Evolutionary conservation across 2,888 invertebrate genomes (phyloP).

Genomic region (Pseudococcus viburni): DNA sequence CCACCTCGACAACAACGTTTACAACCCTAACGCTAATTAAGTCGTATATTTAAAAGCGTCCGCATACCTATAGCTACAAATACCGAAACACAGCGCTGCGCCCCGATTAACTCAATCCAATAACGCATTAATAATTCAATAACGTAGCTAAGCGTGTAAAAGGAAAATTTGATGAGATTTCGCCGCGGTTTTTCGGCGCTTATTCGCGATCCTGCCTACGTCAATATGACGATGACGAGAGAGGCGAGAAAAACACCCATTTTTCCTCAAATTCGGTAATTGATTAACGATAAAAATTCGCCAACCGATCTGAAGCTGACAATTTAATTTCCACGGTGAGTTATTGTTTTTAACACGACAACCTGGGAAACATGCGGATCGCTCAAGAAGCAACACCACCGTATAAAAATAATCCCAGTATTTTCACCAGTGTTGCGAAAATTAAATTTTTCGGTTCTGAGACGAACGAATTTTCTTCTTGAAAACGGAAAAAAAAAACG

Average conservation of each 20-base stretch:
- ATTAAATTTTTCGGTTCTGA: too few species aligned
- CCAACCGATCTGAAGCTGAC: conserved; percentile 17
- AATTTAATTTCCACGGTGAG: conserved; percentile 44
- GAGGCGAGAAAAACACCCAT: background rate
- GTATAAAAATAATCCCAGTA: background rate
- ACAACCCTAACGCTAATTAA: conserved; percentile 36
- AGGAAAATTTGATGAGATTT: conserved; percentile 44
- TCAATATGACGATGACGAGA: background rate
- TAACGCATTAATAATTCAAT: conserved; percentile 51
- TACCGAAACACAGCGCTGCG: background rate
- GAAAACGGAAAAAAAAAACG: too few species aligned
- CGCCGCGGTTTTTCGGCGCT: background rate
- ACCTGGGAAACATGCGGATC: background rate
- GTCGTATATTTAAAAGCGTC: conserved; percentile 25
- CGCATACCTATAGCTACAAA: background rate
- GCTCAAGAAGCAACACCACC: background rate
- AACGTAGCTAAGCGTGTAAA: conserved; percentile 1
- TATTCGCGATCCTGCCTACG: background rate
- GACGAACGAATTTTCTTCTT: too few species aligned
- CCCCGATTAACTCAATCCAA: conserved; percentile 37
- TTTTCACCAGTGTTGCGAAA: background rate
- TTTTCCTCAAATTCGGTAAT: background rate
- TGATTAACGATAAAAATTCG: conserved; percentile 46
- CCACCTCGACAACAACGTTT: background rate
- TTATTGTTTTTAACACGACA: conserved; percentile 1